Evolutionary conservation across 1,140 invertebrate genomes (phyloP).

Genomic region (Carcinoscorpius rotundicauda): DNA sequence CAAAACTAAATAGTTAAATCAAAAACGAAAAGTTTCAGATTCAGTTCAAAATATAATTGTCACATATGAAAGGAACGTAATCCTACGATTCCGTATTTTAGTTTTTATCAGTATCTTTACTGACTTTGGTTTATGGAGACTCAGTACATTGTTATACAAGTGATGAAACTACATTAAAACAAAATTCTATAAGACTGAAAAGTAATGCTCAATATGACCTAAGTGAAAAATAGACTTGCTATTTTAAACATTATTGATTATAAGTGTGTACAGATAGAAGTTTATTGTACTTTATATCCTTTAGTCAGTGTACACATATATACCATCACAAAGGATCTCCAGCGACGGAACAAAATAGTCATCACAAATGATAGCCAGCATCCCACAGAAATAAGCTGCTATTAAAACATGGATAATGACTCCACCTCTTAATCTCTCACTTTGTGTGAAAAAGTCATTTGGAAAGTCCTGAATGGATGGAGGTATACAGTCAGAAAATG

Average conservation of each 20-base stretch:
- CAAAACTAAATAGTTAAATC: conserved; percentile 8
- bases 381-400: conserved; percentile 63
- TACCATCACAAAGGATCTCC: conserved; percentile 49
- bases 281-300: not conserved
- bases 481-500: conserved; percentile 17
- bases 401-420: conserved; percentile 66
- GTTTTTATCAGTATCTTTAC: no score
- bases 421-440: conserved; percentile 42
- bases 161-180: no score
- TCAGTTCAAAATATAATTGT: not conserved
- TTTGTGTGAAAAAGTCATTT: conserved; percentile 31
- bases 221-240: no score
- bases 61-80: not conserved
- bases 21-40: not conserved
- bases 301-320: not conserved
- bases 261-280: not conserved
- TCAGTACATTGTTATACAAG: no score
- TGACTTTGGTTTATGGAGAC: no score
- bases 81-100: no score
- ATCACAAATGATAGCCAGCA: conserved; percentile 73
- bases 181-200: no score
- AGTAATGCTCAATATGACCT: no score
- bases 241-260: no score
- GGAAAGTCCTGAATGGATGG: conserved; percentile 33
- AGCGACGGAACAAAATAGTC: conserved; percentile 79